phyloP scores from a whole-genome alignment of 2,113 vertebrate genomes.

The Mungos mungo region DNA sequence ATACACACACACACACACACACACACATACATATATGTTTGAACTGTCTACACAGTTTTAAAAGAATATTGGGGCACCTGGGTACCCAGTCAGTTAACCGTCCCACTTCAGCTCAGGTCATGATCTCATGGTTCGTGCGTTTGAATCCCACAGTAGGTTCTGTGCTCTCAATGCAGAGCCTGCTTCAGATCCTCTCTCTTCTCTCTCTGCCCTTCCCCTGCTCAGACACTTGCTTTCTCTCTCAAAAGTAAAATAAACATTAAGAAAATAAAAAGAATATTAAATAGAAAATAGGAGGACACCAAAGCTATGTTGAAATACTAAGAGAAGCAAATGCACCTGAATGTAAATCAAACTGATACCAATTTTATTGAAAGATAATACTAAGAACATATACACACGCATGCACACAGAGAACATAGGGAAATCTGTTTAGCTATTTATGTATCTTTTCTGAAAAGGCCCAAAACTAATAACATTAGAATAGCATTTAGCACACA shows the following conservation, averaged over 20 bases:
- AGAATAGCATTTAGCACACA: not conserved
- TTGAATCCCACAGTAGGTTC: no score
- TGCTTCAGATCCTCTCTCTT: no score
- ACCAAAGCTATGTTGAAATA: not conserved
- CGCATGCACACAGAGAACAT: rapidly evolving
- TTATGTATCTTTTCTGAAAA: not conserved
- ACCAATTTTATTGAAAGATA: not conserved
- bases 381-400: not conserved
- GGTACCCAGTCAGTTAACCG: no score
- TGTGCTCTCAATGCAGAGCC: no score
- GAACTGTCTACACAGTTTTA: not conserved
- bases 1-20: no score
- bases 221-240: no score
- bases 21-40: not conserved
- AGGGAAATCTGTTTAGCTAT: not conserved
- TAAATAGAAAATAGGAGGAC: not conserved
- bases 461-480: not conserved
- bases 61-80: no score
- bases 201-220: no score
- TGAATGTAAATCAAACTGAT: not conserved
- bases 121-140: no score
- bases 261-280: not conserved
- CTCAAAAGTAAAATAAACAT: no score
- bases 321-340: not conserved
- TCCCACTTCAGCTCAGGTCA: no score